Base-by-base conservation (phyloP, 2,113 vertebrate species). In the Baryphthengus martii region DNA sequence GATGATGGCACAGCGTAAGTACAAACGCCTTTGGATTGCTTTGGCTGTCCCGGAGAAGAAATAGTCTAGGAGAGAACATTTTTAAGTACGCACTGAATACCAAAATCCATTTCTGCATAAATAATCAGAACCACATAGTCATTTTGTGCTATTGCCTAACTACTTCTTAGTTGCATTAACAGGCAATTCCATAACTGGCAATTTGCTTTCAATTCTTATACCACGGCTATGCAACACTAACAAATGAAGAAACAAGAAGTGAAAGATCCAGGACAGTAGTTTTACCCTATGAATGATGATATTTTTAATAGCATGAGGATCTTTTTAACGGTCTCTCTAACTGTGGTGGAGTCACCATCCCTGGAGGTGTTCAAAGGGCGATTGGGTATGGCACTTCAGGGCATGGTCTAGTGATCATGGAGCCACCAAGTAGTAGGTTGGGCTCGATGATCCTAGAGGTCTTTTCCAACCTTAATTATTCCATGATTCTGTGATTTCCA, bases 1-100 rank as follows among this genome's bases (percentile, higher is more conserved):
- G 99, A 98, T 99, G 99, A 97, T 99, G 99, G 98, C 99, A 99
- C 97, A 99, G 97, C 4, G 99, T 99, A 96, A 99, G 99, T 82
- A 99, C 99, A 97, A 99, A 99, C 9, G 99, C 98, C 98, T 99
- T 99, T 97, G 99, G 99, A 95, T 99, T 99, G 96, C 99, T 99
- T 98, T 99, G 99, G 97, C 99, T 99, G 98, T 99, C 99, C 94
- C 99, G 98, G 55, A 99, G 98, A 76, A 99, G 98, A 96, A 99
- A 99, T 89, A 99, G 98, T 96, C 99, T 99, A 93, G 37, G 58
- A 93, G 53, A 45, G 56, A 90, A 92, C 59, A 94, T 78, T 89
- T 91, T 89, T 35, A 89, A 90, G 61, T 63, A 86, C 68, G 79
- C 75, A 67, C 8, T 97, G 26, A 97, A 84, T 84, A 67, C 11